Evolutionary conservation across 2,888 invertebrate species (phyloP).

Genomic region (Drosophila percnosoma): DNA sequence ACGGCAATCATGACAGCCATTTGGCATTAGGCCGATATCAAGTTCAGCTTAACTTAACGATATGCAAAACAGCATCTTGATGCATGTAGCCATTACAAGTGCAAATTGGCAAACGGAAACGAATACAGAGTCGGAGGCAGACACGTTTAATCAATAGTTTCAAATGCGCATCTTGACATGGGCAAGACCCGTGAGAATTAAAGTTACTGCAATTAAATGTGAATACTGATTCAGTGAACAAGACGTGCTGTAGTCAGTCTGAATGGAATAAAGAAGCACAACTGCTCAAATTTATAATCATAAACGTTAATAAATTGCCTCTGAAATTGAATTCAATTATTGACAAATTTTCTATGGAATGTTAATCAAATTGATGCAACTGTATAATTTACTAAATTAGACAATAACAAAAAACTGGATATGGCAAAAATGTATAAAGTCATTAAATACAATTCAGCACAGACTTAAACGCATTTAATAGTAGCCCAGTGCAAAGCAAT

Average conservation of each 20-base stretch:
- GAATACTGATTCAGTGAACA: neutral
- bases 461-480: conserved; percentile 14
- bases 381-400: conserved; percentile 36
- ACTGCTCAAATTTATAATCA: neutral
- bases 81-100: conserved; percentile 9
- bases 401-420: neutral
- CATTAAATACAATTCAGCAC: conserved; percentile 29
- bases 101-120: conserved; percentile 17
- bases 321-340: conserved; percentile 14
- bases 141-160: neutral
- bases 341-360: conserved; percentile 19
- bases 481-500: conserved; percentile 10
- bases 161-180: conserved; percentile 3
- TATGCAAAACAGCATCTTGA: conserved; percentile 29
- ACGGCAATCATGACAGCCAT: conserved; percentile 36
- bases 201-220: neutral
- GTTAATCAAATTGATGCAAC: conserved; percentile 16
- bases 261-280: neutral
- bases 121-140: neutral
- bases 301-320: conserved; percentile 14
- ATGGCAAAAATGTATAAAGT: conserved; percentile 4
- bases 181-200: neutral
- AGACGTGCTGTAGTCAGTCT: neutral
- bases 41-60: conserved; percentile 33
- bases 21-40: conserved; percentile 37